Evolutionary conservation across 2,888 invertebrate species (phyloP), one percentile per base, ranked within the genome.

Genomic region (Blastobasis lacticolella): DNA sequence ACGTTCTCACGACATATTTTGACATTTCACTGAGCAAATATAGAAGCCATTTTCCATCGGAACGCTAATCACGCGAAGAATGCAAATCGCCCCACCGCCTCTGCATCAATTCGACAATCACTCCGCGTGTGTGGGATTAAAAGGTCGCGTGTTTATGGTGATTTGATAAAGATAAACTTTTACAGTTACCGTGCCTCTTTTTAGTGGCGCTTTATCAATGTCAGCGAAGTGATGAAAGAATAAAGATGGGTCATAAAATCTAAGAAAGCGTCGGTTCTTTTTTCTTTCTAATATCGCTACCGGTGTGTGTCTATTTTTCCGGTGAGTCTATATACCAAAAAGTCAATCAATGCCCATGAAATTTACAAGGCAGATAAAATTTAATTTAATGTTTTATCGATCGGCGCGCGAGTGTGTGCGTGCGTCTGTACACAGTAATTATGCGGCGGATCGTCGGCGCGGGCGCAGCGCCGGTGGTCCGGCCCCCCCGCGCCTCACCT

Each of bases 401-500:
- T 78, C 74, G 67, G 63, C 67, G 69, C 65, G 68, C 66, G 63
- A 58, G 61, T 74, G 74, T 73, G 73, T 73, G 73, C 67, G 77
- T 73, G 73, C 73, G 78, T 80, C 71, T 74, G 81, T 82, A 76
- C 78, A 76, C 73, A 78, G 81, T 88, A 87, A 88, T 88, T 88
- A 88, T 85, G 85, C 81, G 81, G 75, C 76, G 78, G 78, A 68
- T 70, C 74, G 73, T 69, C 77, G 71, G 80, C 80, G 83, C 83
- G 73, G 74, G 81, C 82, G 76, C 86, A 71, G 86, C 86, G 81
- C 83, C 64, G 87, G 87, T 86, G 86, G 86, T 86, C 86, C 72
- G 69, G 59, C 62, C 64, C 69, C 70, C 65, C 64, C 64, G 66
- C 64, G 55, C 61, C 54, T 61, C 78, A 81, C 80, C 78, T 82